Conservation (phyloP, 2,888 invertebrate genomes). For the Acanthosepion lycidas region DNA sequence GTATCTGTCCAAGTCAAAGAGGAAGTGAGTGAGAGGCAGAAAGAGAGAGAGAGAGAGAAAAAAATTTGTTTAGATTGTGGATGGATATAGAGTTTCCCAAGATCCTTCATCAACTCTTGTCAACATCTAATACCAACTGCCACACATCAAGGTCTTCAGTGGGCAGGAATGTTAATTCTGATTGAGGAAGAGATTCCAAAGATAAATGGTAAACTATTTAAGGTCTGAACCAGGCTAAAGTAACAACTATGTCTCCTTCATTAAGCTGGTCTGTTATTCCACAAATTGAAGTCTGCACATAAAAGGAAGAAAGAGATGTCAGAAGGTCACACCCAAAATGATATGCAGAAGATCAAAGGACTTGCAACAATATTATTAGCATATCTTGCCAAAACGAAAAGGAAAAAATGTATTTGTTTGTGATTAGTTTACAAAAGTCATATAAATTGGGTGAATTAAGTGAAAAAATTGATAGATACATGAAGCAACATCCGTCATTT, state of each 20-base stretch:
- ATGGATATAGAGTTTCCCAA: neutral
- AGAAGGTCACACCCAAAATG: constrained; percentile 21
- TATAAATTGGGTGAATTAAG: constrained; percentile 33
- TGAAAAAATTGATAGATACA: neutral
- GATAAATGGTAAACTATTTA: constrained; percentile 33
- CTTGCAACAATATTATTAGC: neutral
- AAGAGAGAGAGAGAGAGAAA: neutral
- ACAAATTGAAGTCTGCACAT: neutral
- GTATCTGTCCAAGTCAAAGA: neutral
- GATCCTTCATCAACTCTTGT: constrained; percentile 33
- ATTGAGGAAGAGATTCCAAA: neutral
- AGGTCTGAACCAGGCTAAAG: constrained; percentile 33
- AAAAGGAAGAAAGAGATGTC: neutral
- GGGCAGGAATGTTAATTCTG: constrained; percentile 33
- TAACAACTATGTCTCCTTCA: neutral
- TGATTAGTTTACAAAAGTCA: constrained; percentile 8
- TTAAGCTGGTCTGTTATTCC: constrained; percentile 1
- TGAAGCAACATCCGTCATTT: neutral
- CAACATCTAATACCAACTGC: constrained; percentile 16
- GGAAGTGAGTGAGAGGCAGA: neutral
- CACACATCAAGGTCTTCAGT: neutral
- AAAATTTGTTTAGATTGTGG: neutral
- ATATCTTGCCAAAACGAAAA: neutral
- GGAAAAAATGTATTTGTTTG: neutral
- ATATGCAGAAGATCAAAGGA: constrained; percentile 5